A percentile compares a stretch with the other conserved stretches of the same genome.
These are phyloP conservation scores for Zosterops hypoxanthus DNA, from an alignment of 2,113 vertebrate species.

Conservation along the genomic window DNA sequence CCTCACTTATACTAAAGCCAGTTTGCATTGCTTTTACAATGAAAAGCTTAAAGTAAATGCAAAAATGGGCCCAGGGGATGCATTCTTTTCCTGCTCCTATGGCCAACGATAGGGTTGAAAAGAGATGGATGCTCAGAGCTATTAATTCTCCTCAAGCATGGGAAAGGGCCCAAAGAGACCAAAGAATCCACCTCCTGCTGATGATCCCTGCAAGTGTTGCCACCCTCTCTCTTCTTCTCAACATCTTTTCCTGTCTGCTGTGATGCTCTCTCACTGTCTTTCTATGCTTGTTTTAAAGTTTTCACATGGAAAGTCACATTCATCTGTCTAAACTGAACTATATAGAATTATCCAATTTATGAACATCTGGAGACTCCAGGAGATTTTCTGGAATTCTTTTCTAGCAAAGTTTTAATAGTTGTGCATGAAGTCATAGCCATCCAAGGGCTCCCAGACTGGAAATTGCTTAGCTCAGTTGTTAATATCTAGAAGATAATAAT, in stretches of 20 bases:
- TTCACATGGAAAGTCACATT: neutral
- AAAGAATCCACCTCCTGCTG: neutral
- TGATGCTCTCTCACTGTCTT: neutral
- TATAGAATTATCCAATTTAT: neutral
- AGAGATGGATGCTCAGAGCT: neutral
- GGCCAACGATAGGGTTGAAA: neutral
- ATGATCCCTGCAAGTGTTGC: neutral
- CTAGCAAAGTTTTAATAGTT: neutral
- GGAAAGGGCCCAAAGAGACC: neutral
- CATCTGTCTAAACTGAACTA: neutral
- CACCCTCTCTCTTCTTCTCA: neutral
- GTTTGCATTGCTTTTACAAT: slow-evolving; percentile 40
- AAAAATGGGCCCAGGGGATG: slow-evolving; percentile 5
- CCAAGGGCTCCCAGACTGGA: neutral
- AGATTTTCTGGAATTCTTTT: slow-evolving; percentile 10
- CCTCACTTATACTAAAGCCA: slow-evolving; percentile 35
- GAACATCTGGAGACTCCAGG: neutral
- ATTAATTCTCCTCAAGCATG: neutral
- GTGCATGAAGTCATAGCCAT: neutral
- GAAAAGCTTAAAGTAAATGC: slow-evolving; percentile 43
- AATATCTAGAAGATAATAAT: neutral
- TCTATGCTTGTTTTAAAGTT: neutral
- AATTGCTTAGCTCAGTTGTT: neutral
- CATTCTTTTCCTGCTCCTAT: neutral
- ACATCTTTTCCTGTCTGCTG: neutral